Evolutionary conservation across 2,797 vertebrate genomes (phyloP).

Genomic region (Eulemur rubriventer): DNA sequence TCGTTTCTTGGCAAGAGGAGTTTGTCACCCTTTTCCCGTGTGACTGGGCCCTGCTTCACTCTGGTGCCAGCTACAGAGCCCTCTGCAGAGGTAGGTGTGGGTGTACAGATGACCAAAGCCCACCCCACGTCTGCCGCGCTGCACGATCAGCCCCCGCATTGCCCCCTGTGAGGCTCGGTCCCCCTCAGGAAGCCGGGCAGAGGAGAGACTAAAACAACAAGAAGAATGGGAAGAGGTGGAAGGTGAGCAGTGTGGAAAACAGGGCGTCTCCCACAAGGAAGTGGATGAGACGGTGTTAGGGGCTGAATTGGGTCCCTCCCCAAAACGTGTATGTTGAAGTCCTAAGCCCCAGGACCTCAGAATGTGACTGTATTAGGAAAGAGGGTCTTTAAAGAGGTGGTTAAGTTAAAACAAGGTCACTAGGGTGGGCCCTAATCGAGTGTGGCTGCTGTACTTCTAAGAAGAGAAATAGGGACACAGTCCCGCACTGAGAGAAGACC

Average conservation of each 20-base stretch:
- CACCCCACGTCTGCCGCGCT: conserved; percentile 49
- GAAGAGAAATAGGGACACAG: neutral
- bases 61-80: conserved; percentile 38
- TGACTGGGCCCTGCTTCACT: neutral
- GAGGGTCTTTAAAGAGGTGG: neutral
- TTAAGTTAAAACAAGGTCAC: neutral
- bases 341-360: neutral
- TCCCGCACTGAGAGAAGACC: no score
- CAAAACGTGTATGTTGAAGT: neutral
- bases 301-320: neutral
- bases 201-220: neutral
- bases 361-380: neutral
- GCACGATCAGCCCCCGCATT: conserved; percentile 59
- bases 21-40: neutral
- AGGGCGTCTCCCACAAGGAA: neutral
- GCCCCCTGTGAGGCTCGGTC: neutral
- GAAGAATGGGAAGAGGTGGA: neutral
- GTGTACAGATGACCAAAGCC: conserved; percentile 55
- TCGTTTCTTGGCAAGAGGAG: neutral
- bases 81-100: neutral
- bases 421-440: neutral
- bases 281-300: neutral
- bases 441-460: neutral
- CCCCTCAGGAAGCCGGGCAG: neutral
- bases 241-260: neutral